A percentile compares a stretch with the other conserved stretches of the same genome.
These are phyloP conservation scores for Heterodera schachtii DNA, from an alignment of 1,140 invertebrate genomes.

Conservation along the genomic window DNA sequence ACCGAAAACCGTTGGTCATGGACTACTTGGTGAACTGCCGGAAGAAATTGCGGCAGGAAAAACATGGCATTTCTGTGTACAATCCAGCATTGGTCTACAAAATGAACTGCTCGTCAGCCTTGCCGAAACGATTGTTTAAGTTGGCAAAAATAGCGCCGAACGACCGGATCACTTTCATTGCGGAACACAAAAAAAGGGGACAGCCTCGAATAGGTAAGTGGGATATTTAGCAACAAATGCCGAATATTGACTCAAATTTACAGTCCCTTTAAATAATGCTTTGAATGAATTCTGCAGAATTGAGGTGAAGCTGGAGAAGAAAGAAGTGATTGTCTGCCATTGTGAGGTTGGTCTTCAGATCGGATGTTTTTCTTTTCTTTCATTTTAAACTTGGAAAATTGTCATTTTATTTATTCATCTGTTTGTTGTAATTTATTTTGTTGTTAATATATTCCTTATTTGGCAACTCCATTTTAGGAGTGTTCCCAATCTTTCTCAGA, in stretches of 20 bases:
- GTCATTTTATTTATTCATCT: not conserved
- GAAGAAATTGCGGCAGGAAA: conserved; percentile 4
- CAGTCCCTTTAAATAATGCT: conserved; percentile 32
- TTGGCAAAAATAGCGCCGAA: conserved; percentile 22
- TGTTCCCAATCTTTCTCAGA: conserved; percentile 34
- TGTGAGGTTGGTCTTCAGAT: conserved; percentile 18
- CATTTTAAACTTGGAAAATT: not conserved
- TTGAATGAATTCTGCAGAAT: conserved; percentile 19
- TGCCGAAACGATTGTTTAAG: conserved; percentile 27
- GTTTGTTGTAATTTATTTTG: conserved; percentile 1
- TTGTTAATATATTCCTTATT: not conserved
- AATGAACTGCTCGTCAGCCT: conserved; percentile 28
- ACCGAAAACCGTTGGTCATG: conserved; percentile 23
- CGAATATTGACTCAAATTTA: not conserved
- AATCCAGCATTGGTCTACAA: conserved; percentile 39
- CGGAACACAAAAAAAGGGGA: conserved; percentile 8
- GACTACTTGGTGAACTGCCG: conserved; percentile 34
- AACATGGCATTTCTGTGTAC: conserved; percentile 21
- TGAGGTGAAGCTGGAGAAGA: conserved; percentile 20
- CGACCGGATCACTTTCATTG: not conserved
- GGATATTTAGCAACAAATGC: not conserved
- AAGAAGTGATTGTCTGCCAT: conserved; percentile 18
- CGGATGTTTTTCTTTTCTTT: too few relatives aligned
- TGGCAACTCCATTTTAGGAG: conserved; percentile 25
- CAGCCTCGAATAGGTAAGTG: not conserved